Conservation (phyloP, 2,888 invertebrate genomes). For the Drosophila anomelani region DNA sequence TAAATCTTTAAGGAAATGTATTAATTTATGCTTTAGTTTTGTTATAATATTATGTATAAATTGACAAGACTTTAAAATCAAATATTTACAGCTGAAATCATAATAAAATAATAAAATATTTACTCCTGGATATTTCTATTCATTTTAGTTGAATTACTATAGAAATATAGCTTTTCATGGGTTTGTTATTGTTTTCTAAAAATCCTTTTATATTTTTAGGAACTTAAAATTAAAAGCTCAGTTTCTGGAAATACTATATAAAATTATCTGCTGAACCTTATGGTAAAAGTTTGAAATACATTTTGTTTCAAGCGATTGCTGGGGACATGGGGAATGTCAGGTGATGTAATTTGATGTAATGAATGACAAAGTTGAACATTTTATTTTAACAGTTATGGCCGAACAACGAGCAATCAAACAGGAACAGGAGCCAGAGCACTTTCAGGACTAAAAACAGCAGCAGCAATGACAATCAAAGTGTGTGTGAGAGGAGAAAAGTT, state of each 20-base stretch:
- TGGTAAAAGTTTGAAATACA: constrained; percentile 4
- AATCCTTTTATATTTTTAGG: too few species aligned
- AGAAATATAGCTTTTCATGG: too few species aligned
- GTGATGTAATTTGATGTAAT: constrained; percentile 10
- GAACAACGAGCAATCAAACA: constrained; percentile 22
- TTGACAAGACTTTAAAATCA: too few species aligned
- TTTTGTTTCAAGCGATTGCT: constrained; percentile 1
- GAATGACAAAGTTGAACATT: constrained; percentile 46
- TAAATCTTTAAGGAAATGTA: too few species aligned
- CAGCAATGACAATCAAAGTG: constrained; percentile 67
- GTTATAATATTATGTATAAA: too few species aligned
- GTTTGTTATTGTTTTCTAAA: too few species aligned
- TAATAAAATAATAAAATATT: neutral
- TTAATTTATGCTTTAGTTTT: too few species aligned
- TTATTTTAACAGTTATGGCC: constrained; percentile 50
- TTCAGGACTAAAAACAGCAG: neutral
- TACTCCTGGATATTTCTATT: neutral
- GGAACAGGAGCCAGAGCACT: neutral
- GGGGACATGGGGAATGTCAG: neutral
- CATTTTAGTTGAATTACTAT: too few species aligned
- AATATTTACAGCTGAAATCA: too few species aligned
- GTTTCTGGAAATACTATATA: neutral
- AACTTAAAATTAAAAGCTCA: neutral
- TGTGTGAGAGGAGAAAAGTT: constrained; percentile 15
- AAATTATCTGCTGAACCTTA: neutral